These are phyloP conservation scores for Callinectes sapidus DNA, from an alignment of 2,888 invertebrate genomes.

Conservation along the genomic window DNA sequence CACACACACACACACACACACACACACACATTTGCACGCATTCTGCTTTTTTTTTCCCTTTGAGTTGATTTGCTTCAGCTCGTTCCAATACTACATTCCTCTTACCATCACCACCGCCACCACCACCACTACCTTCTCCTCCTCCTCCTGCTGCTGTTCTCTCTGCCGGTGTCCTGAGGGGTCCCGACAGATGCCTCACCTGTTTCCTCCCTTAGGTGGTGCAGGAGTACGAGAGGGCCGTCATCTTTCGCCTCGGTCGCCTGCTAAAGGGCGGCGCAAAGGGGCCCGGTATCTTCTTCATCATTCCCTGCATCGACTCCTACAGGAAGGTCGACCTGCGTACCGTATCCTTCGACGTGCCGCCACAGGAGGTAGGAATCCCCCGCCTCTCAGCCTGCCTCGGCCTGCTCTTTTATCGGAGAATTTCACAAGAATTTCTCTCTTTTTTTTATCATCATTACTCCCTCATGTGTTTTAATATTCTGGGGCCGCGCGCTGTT, in stretches of 20 bases:
- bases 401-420: slow-evolving; percentile 1
- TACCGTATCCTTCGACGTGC: slow-evolving; percentile 81
- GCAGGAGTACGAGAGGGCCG: slow-evolving; percentile 90
- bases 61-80: slow-evolving; percentile 3
- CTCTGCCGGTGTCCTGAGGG: background rate
- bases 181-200: background rate
- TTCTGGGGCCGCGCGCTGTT: slow-evolving; percentile 32
- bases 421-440: slow-evolving; percentile 11
- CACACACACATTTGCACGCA: slow-evolving; percentile 24
- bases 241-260: slow-evolving; percentile 84
- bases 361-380: slow-evolving; percentile 80
- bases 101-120: background rate
- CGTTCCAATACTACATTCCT: background rate
- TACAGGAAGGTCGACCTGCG: slow-evolving; percentile 80
- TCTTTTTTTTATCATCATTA: slow-evolving; percentile 1
- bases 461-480: slow-evolving; percentile 32
- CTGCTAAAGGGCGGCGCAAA: slow-evolving; percentile 78
- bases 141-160: slow-evolving; percentile 1
- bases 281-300: slow-evolving; percentile 80
- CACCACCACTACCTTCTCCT: background rate
- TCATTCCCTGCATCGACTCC: slow-evolving; percentile 81
- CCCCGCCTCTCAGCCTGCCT: background rate
- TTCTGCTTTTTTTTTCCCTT: background rate
- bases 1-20: slow-evolving; percentile 31
- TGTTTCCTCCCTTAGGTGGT: slow-evolving; percentile 67